Conservation (phyloP, 1,140 invertebrate genomes). For the Nomia melanderi region DNA sequence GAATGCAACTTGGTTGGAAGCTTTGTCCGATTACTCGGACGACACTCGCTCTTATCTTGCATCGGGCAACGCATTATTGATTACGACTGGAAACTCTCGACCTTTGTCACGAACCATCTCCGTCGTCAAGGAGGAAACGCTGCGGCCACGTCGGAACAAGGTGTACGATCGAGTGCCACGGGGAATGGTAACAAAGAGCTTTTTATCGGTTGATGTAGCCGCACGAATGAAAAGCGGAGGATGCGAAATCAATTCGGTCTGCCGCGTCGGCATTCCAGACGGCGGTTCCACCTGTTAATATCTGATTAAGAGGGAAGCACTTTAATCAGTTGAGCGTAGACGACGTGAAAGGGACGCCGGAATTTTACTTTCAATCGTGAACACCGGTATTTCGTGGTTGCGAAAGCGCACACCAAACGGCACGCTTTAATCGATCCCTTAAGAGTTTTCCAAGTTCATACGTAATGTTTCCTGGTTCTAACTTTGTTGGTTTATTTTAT, state of each 20-base stretch:
- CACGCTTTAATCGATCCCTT: too few species aligned
- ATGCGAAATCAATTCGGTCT: background rate
- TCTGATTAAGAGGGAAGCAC: too few species aligned
- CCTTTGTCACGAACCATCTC: background rate
- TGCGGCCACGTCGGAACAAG: slow-evolving; percentile 2
- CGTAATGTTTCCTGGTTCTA: too few species aligned
- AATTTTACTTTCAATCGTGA: too few species aligned
- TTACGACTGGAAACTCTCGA: slow-evolving; percentile 2
- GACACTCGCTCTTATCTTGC: background rate
- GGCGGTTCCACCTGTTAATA: too few species aligned
- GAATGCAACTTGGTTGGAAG: background rate
- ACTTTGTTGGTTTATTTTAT: too few species aligned
- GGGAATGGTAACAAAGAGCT: slow-evolving; percentile 22
- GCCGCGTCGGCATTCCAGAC: background rate
- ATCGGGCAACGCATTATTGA: background rate
- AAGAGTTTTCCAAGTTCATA: too few species aligned
- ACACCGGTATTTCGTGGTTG: too few species aligned
- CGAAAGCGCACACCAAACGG: too few species aligned
- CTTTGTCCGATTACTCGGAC: background rate
- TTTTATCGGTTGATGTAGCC: slow-evolving; percentile 4
- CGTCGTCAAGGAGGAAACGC: background rate
- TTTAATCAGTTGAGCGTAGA: too few species aligned
- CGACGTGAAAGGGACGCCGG: too few species aligned
- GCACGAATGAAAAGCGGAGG: background rate
- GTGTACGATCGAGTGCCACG: slow-evolving; percentile 3